Evolutionary conservation across 2,888 invertebrate genomes (phyloP), one percentile per base, ranked within the genome.

Genomic region (Drosophila prolongata): DNA sequence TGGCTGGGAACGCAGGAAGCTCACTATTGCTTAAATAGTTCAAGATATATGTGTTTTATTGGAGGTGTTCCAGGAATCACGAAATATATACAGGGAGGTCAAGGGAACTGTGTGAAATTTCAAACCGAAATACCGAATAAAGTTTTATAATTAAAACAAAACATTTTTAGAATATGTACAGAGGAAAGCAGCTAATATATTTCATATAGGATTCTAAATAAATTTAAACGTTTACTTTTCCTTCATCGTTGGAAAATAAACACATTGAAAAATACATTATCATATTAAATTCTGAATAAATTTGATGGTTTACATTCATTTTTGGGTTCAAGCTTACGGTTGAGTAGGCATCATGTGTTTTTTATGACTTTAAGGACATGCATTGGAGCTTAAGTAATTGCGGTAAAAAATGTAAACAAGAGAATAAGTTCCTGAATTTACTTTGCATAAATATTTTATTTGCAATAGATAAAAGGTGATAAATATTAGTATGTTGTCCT

Each of bases 1-100:
- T 55, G 52, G 52, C 34, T 30, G 68, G 50, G 53, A 46, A 40
- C 43, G 30, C 42, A 55, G 38, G 46, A 43, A 44, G 50, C 30
- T 64, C 77, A 86, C 82, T 82, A 88, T 73, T 70, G 78, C 55
- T 62, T 64, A 58, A 66, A 86, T 88, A 82, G 80, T 82, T 87
- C 70, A 61, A 60, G 69, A 71, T 84, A 58, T 68, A 38, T 38
- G 4, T 38, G 16, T 10, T 34, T 10, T 13, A 53, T 46, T 35
- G 34, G 62, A 40, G 62, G 13, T 42, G 62, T 62, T 62, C 62
- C 62, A 42, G 24, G 27, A 62, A 34, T 47, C 62, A 14, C 14
- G 1, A 6, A 6, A 19, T 27, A 11, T 34, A 3, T 6, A 43
- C 40, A 40, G n/a, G 24, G n/a, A n/a, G 19, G n/a, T 14, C 14